Evolutionary conservation across 2,888 invertebrate genomes (phyloP), one percentile per base, ranked within the genome.

Genomic region (Arctia plantaginis): DNA sequence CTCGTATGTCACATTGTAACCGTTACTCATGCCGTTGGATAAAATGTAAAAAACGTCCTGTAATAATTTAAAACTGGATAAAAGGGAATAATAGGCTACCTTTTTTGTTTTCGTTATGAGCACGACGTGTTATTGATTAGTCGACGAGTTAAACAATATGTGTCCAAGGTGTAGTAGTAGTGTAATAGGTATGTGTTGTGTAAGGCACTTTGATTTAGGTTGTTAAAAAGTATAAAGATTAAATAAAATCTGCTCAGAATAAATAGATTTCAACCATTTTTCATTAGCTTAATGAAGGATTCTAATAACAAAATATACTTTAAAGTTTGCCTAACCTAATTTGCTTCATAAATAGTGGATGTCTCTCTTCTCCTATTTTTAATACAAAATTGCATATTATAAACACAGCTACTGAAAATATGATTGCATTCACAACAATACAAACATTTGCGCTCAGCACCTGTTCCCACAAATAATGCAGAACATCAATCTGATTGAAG

Each of bases 401-500:
- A 41, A 41, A 44, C 7, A 62, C 23, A 18, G 47, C 7, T 3
- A 39, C 1, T 66, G 23, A 66, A 39, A 35, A 3, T 33, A 33
- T 51, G 12, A n/a, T 41, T 3, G 55, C 39, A 66, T 18, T 35
- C 3, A 7, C 20, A 72, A 30, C 15, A 68, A 72, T 72, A 44
- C 30, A 39, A 73, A 69, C 27, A 35, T 35, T 39, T 33, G 41
- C 47, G 66, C 66, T 70, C 70, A 62, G 69, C 71, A 75, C 71
- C 69, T 75, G 72, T 75, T 75, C 69, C 35, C 65, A 66, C 72
- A 75, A 84, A 82, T 83, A 83, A 82, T 80, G 79, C 64, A 72
- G 62, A 74, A 64, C 83, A 85, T 85, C 85, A 79, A 83, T 83
- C 85, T 82, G 80, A 81, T 81, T 71, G 71, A 74, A 81, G 78